phyloP scores from a whole-genome alignment of 2,113 vertebrate species.

The Capreolus pygargus region DNA sequence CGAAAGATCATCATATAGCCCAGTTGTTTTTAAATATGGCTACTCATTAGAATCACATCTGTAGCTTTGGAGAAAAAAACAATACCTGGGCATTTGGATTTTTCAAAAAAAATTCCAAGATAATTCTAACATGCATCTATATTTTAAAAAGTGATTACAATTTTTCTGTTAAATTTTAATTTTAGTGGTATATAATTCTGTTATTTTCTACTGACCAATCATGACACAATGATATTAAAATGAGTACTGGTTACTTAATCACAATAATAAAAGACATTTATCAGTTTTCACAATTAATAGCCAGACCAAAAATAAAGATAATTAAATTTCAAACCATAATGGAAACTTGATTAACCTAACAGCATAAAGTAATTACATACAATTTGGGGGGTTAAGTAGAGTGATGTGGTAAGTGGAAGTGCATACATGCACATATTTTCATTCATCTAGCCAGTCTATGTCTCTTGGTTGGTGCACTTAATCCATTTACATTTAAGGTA shows the following conservation, averaged over 20 bases:
- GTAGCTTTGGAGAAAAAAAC: too few relatives aligned
- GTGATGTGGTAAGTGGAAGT: background rate
- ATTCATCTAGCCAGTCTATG: background rate
- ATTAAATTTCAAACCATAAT: background rate
- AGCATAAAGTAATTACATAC: background rate
- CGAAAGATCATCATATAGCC: too few relatives aligned
- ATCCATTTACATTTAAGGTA: background rate
- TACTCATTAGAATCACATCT: too few relatives aligned
- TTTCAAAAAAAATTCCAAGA: too few relatives aligned
- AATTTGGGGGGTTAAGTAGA: background rate
- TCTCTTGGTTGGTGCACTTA: background rate
- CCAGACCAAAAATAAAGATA: too few relatives aligned
- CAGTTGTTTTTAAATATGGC: too few relatives aligned
- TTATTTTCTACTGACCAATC: background rate
- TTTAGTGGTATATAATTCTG: background rate
- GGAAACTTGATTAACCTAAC: background rate
- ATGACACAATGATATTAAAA: background rate
- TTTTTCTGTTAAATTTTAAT: background rate
- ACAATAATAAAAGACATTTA: background rate
- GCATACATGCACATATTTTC: background rate
- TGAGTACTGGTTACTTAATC: background rate
- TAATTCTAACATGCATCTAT: too few relatives aligned
- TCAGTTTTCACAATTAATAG: background rate
- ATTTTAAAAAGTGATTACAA: background rate
- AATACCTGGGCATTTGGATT: too few relatives aligned